Evolutionary conservation across 2,888 invertebrate species (phyloP).

Genomic region (Drosophila prolongata): DNA sequence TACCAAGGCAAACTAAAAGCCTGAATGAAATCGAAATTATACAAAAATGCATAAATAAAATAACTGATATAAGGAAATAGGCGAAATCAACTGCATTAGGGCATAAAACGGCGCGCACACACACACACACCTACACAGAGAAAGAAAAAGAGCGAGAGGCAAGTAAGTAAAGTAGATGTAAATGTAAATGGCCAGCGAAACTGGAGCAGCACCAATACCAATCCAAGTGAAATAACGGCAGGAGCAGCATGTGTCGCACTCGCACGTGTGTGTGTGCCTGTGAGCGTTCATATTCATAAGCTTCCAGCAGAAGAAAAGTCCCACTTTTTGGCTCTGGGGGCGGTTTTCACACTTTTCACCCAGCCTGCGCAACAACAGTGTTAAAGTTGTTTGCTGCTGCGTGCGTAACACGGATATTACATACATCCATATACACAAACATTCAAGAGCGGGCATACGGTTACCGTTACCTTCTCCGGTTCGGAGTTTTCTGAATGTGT

Average conservation of each 20-base stretch:
- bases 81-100: conserved; percentile 65
- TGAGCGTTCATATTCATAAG: conserved; percentile 41
- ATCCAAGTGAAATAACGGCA: conserved; percentile 24
- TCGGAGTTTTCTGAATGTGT: conserved; percentile 16
- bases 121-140: conserved; percentile 17
- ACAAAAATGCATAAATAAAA: conserved; percentile 53
- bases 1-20: conserved; percentile 25
- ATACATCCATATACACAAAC: conserved; percentile 8
- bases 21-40: conserved; percentile 36
- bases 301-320: conserved; percentile 64
- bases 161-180: conserved; percentile 48
- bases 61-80: conserved; percentile 31
- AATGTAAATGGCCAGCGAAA: conserved; percentile 59
- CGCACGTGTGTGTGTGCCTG: conserved; percentile 13
- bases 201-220: conserved; percentile 55
- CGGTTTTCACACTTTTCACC: conserved; percentile 77
- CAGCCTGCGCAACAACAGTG: conserved; percentile 50
- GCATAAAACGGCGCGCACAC: conserved; percentile 60
- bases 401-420: conserved; percentile 69
- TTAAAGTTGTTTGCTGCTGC: conserved; percentile 75
- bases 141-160: conserved; percentile 36
- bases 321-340: conserved; percentile 74
- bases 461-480: conserved; percentile 48
- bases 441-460: conserved; percentile 54
- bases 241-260: conserved; percentile 28